A percentile compares a stretch with the other conserved stretches of the same genome.
Conservation (phyloP, 2,888 invertebrate species). For the Zygogramma bicolorata region DNA sequence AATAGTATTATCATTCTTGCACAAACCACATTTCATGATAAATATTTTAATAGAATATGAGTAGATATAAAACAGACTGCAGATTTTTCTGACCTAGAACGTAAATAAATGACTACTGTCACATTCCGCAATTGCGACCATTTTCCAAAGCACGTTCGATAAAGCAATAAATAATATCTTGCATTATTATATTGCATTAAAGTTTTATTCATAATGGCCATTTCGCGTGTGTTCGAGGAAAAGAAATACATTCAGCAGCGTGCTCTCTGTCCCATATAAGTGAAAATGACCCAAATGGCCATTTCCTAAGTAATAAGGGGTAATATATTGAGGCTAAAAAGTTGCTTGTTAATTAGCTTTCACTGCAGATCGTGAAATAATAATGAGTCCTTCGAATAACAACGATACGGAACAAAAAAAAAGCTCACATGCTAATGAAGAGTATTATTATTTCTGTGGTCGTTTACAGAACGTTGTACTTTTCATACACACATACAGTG, state of each 20-base stretch:
- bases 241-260: not conserved
- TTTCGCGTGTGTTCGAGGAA: not conserved
- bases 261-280: not conserved
- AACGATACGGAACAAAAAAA: not conserved
- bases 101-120: not conserved
- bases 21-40: too few species aligned
- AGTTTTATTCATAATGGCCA: slow-evolving; percentile 2
- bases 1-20: too few species aligned
- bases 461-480: too few species aligned
- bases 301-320: not conserved
- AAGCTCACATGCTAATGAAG: not conserved
- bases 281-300: not conserved
- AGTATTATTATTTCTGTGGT: not conserved
- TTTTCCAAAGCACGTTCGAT: not conserved
- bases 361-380: not conserved
- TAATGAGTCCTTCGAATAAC: not conserved
- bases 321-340: not conserved
- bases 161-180: not conserved
- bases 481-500: too few species aligned
- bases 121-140: not conserved
- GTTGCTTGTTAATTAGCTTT: not conserved
- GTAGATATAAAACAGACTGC: not conserved
- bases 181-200: slow-evolving; percentile 16
- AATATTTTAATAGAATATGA: too few species aligned
- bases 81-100: not conserved